phyloP scores from a whole-genome alignment of 2,797 vertebrate species.

The Lacerta viridis region DNA sequence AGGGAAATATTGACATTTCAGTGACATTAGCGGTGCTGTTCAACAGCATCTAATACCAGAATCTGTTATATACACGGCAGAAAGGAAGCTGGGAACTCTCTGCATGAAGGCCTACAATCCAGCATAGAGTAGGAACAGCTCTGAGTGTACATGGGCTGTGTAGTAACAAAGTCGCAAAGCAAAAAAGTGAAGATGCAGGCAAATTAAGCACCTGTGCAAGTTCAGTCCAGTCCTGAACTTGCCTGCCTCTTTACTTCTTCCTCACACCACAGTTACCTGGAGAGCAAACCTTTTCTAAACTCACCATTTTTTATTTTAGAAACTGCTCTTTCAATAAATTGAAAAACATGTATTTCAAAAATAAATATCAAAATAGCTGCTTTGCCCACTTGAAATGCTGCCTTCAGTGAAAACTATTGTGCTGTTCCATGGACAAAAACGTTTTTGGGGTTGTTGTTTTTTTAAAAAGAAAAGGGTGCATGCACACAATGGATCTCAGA shows the following conservation, averaged over 20 bases:
- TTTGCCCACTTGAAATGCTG: too few species aligned
- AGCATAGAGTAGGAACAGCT: neutral
- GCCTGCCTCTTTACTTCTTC: neutral
- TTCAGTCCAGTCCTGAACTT: neutral
- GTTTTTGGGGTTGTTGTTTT: too few species aligned
- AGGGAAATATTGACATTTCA: constrained; percentile 8
- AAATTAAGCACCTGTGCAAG: neutral
- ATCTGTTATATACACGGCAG: neutral
- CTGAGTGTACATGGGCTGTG: neutral
- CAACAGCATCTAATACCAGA: neutral
- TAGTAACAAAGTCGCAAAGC: neutral
- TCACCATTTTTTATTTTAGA: neutral
- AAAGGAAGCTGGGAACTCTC: neutral
- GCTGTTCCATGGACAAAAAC: too few species aligned
- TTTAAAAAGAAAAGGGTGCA: too few species aligned
- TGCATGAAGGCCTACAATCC: neutral
- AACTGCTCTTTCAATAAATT: neutral
- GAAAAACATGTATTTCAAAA: too few species aligned
- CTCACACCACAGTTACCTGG: neutral
- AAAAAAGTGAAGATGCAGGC: neutral
- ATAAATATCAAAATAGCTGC: too few species aligned
- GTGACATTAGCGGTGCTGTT: neutral
- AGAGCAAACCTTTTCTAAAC: neutral
- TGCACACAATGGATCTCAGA: too few species aligned
- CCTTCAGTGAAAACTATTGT: too few species aligned